Evolutionary conservation across 2,797 vertebrate species (phyloP).

Genomic region (Dendrocincla tyrannina): DNA sequence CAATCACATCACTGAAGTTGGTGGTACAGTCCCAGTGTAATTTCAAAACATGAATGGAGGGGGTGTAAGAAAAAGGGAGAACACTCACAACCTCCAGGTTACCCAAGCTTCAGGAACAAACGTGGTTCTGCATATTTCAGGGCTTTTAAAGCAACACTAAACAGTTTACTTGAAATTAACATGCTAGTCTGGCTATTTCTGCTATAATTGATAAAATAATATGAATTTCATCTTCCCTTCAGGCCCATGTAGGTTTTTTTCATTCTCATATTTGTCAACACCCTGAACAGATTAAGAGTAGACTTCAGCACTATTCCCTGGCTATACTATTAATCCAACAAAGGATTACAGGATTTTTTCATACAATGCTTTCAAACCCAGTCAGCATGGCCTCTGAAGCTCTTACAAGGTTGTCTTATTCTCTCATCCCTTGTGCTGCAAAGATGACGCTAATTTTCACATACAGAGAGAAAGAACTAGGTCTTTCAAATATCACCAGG

Average conservation of each 20-base stretch:
- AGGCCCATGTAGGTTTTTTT: neutral
- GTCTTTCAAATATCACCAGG: neutral
- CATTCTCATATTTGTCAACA: neutral
- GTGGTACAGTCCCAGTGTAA: neutral
- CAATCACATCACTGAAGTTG: neutral
- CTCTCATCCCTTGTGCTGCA: neutral
- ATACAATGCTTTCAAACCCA: neutral
- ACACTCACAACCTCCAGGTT: neutral
- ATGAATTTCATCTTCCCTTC: neutral
- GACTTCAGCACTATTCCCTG: neutral
- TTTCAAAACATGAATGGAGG: neutral
- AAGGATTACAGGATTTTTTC: neutral
- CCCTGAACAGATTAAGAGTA: neutral
- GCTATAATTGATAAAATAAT: neutral
- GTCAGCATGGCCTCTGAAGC: neutral
- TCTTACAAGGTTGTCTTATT: neutral
- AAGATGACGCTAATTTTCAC: neutral
- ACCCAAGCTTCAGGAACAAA: neutral
- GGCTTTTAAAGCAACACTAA: neutral
- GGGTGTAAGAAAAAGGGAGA: neutral
- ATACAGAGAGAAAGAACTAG: neutral
- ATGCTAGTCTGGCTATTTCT: neutral
- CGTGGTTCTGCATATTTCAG: neutral
- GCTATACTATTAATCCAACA: neutral
- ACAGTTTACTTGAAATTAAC: neutral